Conservation (phyloP, 2,113 vertebrate species). For the Ranitomeya variabilis region DNA sequence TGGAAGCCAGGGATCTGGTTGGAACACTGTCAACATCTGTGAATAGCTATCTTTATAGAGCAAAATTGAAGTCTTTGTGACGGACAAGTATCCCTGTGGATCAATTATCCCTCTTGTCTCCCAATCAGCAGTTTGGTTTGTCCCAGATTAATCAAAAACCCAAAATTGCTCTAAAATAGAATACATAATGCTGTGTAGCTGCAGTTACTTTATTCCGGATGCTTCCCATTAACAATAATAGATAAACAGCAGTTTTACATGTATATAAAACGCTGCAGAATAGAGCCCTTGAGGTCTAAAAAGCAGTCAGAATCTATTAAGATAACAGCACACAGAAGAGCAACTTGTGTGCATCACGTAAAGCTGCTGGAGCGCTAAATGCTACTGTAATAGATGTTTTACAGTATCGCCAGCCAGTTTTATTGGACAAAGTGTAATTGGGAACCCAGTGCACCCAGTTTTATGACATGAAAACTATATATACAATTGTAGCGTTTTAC, state of each 20-base stretch:
- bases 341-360: slow-evolving; percentile 55
- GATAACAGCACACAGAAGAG: slow-evolving; percentile 57
- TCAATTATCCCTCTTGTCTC: background rate
- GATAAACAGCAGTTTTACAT: slow-evolving; percentile 54
- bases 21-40: background rate
- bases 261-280: slow-evolving; percentile 53
- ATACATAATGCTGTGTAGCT: background rate
- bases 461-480: slow-evolving; percentile 44
- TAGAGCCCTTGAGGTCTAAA: slow-evolving; percentile 53
- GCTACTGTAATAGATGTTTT: slow-evolving; percentile 57
- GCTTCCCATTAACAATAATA: slow-evolving; percentile 51
- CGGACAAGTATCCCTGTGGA: background rate
- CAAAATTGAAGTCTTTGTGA: background rate
- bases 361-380: slow-evolving; percentile 56
- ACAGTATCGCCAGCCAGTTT: slow-evolving; percentile 47
- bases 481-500: background rate
- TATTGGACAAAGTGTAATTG: slow-evolving; percentile 53
- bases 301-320: slow-evolving; percentile 57
- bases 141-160: background rate
- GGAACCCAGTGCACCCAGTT: slow-evolving; percentile 41
- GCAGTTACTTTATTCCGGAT: slow-evolving; percentile 6
- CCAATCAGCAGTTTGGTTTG: background rate
- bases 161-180: slow-evolving; percentile 21
- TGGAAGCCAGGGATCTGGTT: background rate
- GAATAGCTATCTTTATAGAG: background rate